A percentile compares a stretch with the other conserved stretches of the same genome.
phyloP scores from a whole-genome alignment of 2,888 invertebrate genomes.

The Xanthorhoe designata region DNA sequence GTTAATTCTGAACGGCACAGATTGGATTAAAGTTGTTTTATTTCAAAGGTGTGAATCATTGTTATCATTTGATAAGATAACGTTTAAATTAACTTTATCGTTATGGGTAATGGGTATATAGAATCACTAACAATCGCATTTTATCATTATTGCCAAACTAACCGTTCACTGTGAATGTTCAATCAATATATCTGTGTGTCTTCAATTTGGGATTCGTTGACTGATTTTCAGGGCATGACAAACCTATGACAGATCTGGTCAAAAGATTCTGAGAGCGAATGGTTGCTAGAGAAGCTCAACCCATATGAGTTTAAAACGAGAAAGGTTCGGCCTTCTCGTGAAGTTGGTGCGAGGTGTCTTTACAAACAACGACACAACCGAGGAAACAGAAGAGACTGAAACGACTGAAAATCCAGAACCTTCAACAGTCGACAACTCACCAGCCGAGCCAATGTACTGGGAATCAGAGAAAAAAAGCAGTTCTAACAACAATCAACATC shows the following conservation, averaged over 20 bases:
- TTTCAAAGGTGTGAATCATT: conserved; percentile 67
- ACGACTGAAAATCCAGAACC: conserved; percentile 47
- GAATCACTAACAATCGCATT: conserved; percentile 62
- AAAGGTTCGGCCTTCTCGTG: conserved; percentile 78
- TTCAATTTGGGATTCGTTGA: conserved; percentile 83
- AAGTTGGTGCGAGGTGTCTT: conserved; percentile 64
- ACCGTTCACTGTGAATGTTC: conserved; percentile 68
- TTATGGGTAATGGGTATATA: conserved; percentile 57
- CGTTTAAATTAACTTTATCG: conserved; percentile 58
- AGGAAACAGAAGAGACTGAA: conserved; percentile 56
- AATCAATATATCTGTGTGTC: conserved; percentile 81
- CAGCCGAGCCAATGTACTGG: conserved; percentile 79
- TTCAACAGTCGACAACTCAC: conserved; percentile 48
- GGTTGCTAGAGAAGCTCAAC: conserved; percentile 64
- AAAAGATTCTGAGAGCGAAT: conserved; percentile 73
- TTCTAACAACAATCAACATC: conserved; percentile 65
- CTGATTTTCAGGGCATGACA: conserved; percentile 84
- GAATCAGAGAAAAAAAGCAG: conserved; percentile 71
- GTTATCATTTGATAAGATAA: conserved; percentile 73
- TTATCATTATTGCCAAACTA: conserved; percentile 59
- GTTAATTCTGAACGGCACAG: conserved; percentile 51
- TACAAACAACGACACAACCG: conserved; percentile 61
- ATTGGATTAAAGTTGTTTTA: conserved; percentile 58
- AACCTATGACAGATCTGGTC: conserved; percentile 69
- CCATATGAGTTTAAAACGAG: conserved; percentile 79